Evolutionary conservation across 1,140 invertebrate genomes (phyloP), one percentile per base, ranked within the genome.

Genomic region (Conus betulinus): DNA sequence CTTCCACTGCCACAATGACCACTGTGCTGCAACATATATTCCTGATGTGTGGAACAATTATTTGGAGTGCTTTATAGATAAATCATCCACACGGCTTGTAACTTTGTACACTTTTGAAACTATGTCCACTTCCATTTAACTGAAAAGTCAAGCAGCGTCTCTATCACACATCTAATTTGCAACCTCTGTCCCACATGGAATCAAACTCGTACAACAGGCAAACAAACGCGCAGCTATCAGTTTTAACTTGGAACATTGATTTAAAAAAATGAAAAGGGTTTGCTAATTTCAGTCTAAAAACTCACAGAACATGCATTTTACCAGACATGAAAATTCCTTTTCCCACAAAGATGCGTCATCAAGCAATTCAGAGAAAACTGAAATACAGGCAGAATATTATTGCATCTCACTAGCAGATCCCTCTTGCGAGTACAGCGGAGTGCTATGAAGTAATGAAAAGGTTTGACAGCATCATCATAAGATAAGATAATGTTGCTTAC

Each of bases 21-120:
- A 71, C 67, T 71, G 67, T 71, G 67, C 67, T 71, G 67, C 67
- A 71, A 71, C 67, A 71, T 20, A 71, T 71, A n/a, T 71, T 23
- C 67, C 67, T 71, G 67, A 71, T 71, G 67, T n/a, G 67, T 11
- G 20, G 67, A n/a, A 71, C 15, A 71, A 20, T 7, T 23, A n/a
- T 71, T 71, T 23, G 67, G 20, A 71, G 67, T 71, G 67, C 67
- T 71, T 71, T 71, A n/a, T 71, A 71, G 6, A 71, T 71, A 3
- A 71, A 71, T n/a, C 23, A n/a, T 71, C 67, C 67, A 71, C 67
- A 71, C 67, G 20, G 23, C 67, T 71, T n/a, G 67, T 7, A 20
- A 20, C 23, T 71, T 17, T 71, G 23, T 71, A 71, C 67, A 71
- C 67, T 13, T 71, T 20, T 23, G 17, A 71, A 20, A 71, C 67